Evolutionary conservation across 2,888 invertebrate genomes (phyloP), one percentile per base, ranked within the genome.

Genomic region (Lissocephala sabroskyi): DNA sequence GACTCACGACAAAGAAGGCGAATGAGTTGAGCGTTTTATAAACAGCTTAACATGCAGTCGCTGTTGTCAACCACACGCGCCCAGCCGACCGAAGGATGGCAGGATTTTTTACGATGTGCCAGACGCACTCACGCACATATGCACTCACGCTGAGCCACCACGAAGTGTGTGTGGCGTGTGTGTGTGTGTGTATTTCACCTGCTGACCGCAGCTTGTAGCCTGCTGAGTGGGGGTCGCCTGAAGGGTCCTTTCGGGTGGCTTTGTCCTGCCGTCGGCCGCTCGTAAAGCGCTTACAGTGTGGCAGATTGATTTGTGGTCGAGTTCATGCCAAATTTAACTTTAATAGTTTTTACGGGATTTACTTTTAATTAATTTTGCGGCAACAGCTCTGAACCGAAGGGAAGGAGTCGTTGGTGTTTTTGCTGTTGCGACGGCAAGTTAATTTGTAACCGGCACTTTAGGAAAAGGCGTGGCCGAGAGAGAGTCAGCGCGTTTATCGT

Each of bases 331-430:
- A 70, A 70, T 70, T 70, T 70, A 70, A 70, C 68, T 70, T 70
- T 70, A 70, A 70, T 70, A 70, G 68, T 70, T 70, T 68, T 70
- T 70, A 76, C 68, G 76, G 68, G 68, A 70, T 70, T 70, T 70
- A 70, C 68, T 70, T 70, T 70, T 70, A 70, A 70, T 70, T 70
- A 70, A 70, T 70, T 70, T 70, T 70, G 68, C 41, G 62, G 68
- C 50, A 54, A 51, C 49, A 13, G n/a, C n/a, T n/a, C n/a, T n/a
- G n/a, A n/a, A n/a, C n/a, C n/a, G n/a, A n/a, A n/a, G n/a, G n/a
- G n/a, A n/a, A n/a, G n/a, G n/a, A n/a, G 37, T 39, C 19, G 39
- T 3, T 39, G 19, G 7, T 23, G 18, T 56, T 44, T 48, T 46
- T 48, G 44, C 41, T 48, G 47, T 55, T 58, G n/a, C 23, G 18